These are phyloP conservation scores for Anoplius nigerrimus DNA, from an alignment of 2,888 invertebrate genomes.

Conservation along the genomic window DNA sequence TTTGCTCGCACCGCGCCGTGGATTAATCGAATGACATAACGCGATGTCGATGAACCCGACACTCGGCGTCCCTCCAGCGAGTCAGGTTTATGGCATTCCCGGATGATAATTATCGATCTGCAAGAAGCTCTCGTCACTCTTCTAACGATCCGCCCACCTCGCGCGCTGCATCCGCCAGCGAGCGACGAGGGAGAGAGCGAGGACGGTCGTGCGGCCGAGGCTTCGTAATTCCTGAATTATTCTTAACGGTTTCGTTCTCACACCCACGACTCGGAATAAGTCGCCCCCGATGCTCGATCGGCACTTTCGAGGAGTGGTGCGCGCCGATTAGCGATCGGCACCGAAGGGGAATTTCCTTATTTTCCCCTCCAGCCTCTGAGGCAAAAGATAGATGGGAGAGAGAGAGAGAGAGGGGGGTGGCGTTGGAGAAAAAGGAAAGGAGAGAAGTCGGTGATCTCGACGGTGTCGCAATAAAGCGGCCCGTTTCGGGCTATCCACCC, in stretches of 20 bases:
- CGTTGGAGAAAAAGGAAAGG: background rate
- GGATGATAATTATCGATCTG: background rate
- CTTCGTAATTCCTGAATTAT: slow-evolving; percentile 45
- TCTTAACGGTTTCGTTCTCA: slow-evolving; percentile 52
- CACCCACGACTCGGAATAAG: slow-evolving; percentile 44
- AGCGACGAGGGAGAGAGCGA: background rate
- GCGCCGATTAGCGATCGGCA: background rate
- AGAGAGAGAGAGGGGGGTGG: background rate
- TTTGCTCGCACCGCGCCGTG: no score
- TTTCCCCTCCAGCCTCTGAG: background rate
- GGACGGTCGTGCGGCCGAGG: slow-evolving; percentile 3
- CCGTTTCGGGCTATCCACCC: no score
- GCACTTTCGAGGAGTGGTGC: no score
- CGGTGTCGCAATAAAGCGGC: no score
- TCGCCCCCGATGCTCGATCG: background rate
- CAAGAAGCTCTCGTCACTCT: background rate
- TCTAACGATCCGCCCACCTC: slow-evolving; percentile 10
- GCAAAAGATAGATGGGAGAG: background rate
- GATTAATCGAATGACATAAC: no score
- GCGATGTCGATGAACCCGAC: no score
- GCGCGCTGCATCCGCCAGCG: background rate
- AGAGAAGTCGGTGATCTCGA: slow-evolving; percentile 13
- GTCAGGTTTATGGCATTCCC: no score
- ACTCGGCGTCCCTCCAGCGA: no score
- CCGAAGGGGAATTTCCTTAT: background rate